phyloP scores from a whole-genome alignment of 2,888 invertebrate species.

The Pediacus dermestoides region DNA sequence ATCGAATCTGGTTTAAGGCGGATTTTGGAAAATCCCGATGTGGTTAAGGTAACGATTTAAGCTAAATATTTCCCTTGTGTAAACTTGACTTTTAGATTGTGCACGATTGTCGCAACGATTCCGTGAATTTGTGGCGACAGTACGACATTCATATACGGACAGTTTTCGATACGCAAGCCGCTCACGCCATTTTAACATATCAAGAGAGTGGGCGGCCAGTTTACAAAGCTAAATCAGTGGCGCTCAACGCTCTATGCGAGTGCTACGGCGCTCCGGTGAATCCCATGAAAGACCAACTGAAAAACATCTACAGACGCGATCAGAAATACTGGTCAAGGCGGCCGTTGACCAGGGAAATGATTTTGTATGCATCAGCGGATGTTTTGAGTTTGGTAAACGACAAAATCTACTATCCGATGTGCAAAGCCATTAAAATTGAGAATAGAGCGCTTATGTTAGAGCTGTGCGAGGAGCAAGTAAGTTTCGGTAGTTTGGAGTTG shows the following conservation, averaged over 20 bases:
- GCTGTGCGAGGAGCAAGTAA: slow-evolving; percentile 77
- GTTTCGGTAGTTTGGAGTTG: slow-evolving; percentile 4
- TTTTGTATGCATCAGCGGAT: slow-evolving; percentile 86
- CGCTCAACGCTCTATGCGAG: slow-evolving; percentile 87
- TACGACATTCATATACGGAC: slow-evolving; percentile 78
- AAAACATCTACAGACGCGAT: slow-evolving; percentile 79
- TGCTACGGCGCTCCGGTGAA: slow-evolving; percentile 83
- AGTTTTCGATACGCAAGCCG: slow-evolving; percentile 84
- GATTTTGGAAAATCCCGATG: slow-evolving; percentile 74
- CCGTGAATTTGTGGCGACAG: slow-evolving; percentile 81
- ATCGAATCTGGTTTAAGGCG: slow-evolving; percentile 76
- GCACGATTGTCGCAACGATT: slow-evolving; percentile 90
- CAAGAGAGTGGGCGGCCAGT: slow-evolving; percentile 88
- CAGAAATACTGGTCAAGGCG: slow-evolving; percentile 83
- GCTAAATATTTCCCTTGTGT: slow-evolving; percentile 7
- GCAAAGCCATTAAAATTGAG: slow-evolving; percentile 67
- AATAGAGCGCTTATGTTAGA: slow-evolving; percentile 73
- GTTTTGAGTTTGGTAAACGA: slow-evolving; percentile 84
- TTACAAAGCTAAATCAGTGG: slow-evolving; percentile 91
- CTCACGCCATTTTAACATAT: slow-evolving; percentile 86
- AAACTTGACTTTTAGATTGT: slow-evolving; percentile 58
- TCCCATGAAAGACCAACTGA: slow-evolving; percentile 86
- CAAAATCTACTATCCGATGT: slow-evolving; percentile 72
- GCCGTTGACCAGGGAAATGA: slow-evolving; percentile 86
- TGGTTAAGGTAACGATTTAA: slow-evolving; percentile 67